These are phyloP conservation scores for Orycteropus afer DNA, from an alignment of 2,113 vertebrate species.

Conservation along the genomic window DNA sequence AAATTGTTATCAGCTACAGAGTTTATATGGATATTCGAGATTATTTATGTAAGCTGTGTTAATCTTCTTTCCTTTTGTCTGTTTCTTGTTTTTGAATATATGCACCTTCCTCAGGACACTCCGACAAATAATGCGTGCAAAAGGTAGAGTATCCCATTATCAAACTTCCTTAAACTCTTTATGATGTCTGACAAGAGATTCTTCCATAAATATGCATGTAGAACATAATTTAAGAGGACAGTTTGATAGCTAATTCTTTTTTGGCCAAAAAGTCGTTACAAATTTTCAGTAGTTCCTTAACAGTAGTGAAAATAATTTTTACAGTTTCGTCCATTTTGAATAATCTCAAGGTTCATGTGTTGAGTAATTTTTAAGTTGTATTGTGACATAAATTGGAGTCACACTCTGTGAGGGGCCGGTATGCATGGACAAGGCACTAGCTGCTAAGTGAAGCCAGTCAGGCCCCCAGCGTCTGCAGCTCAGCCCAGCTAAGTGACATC, in stretches of 20 bases:
- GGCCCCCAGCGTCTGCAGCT: background rate
- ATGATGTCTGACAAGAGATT: background rate
- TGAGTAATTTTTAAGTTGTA: constrained; percentile 27
- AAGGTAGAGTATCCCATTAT: constrained; percentile 74
- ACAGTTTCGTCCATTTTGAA: constrained; percentile 25
- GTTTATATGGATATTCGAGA: background rate
- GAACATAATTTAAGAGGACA: background rate
- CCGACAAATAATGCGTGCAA: constrained; percentile 16
- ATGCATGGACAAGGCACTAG: background rate
- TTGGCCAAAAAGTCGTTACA: background rate
- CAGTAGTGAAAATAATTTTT: constrained; percentile 51
- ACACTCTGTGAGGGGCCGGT: background rate
- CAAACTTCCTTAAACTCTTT: constrained; percentile 4
- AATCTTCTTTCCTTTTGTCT: constrained; percentile 58
- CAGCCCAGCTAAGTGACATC: background rate
- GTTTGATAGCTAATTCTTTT: constrained; percentile 26
- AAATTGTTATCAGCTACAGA: constrained; percentile 9
- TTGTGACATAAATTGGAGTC: background rate
- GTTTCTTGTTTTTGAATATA: constrained; percentile 56
- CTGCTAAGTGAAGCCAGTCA: background rate
- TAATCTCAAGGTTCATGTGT: constrained; percentile 9
- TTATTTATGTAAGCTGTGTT: constrained; percentile 30
- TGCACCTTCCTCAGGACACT: constrained; percentile 68
- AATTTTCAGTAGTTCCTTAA: constrained; percentile 22
- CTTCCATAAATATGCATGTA: background rate